Conservation (phyloP, 1,140 invertebrate species). For the Papilio polyxenes region DNA sequence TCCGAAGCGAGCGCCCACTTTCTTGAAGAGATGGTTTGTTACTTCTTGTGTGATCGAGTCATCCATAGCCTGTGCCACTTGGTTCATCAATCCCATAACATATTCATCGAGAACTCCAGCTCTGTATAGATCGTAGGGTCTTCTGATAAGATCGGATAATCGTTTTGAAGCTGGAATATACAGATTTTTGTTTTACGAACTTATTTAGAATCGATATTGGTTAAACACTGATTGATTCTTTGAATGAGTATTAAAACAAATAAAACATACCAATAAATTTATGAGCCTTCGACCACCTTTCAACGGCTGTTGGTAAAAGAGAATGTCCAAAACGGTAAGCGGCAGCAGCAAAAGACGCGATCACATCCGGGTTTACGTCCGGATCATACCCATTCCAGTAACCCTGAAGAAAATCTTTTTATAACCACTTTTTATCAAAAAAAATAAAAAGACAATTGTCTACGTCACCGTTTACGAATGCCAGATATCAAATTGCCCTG, state of each 20-base stretch:
- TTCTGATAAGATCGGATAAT: constrained; percentile 92
- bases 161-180: constrained; percentile 88
- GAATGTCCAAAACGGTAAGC: constrained; percentile 96
- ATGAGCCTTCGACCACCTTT: constrained; percentile 95
- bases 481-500: neutral
- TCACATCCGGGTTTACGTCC: constrained; percentile 91
- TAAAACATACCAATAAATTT: constrained; percentile 90
- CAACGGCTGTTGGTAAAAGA: constrained; percentile 91
- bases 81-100: constrained; percentile 95
- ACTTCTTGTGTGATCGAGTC: constrained; percentile 96
- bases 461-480: constrained; percentile 2
- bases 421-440: neutral
- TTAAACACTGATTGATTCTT: too few species aligned
- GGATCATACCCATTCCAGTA: constrained; percentile 95
- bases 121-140: constrained; percentile 94
- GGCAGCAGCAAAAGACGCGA: constrained; percentile 92
- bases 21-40: constrained; percentile 95
- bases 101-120: constrained; percentile 95
- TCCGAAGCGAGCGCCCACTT: constrained; percentile 91
- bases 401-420: constrained; percentile 79
- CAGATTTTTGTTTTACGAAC: neutral
- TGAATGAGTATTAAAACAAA: constrained; percentile 1
- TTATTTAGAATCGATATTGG: too few species aligned
- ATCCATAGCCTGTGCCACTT: constrained; percentile 97
- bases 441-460: neutral